Percentiles rank a stretch among this genome's conserved stretches.
phyloP scores from a whole-genome alignment of 2,888 invertebrate genomes.

The Apodemia mormo region DNA sequence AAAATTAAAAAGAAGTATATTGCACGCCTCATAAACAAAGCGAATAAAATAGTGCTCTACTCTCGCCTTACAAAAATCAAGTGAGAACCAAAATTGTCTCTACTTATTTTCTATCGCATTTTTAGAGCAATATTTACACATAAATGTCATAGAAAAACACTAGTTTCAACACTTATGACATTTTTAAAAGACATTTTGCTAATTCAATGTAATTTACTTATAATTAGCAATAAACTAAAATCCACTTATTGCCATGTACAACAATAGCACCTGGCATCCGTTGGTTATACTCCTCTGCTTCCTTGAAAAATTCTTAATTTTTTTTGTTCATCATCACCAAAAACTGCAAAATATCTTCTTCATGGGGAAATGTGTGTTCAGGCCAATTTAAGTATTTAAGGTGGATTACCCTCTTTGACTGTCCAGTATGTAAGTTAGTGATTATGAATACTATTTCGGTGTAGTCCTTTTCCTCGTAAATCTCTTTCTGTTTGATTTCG shows the following conservation, averaged over 20 bases:
- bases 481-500: background rate
- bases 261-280: background rate
- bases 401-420: background rate
- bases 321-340: background rate
- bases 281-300: background rate
- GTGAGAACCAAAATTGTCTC: too few species aligned
- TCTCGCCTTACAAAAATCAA: too few species aligned
- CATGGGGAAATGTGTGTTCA: background rate
- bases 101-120: too few species aligned
- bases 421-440: background rate
- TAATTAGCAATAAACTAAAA: constrained; percentile 24
- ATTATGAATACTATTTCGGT: background rate
- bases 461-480: background rate
- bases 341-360: background rate
- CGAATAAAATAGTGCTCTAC: too few species aligned
- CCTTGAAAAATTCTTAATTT: background rate
- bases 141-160: constrained; percentile 20
- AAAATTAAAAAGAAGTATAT: background rate
- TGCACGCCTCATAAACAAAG: too few species aligned
- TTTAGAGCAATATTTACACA: constrained; percentile 23
- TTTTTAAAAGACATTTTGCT: constrained; percentile 21
- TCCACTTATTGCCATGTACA: constrained; percentile 5
- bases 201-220: constrained; percentile 24
- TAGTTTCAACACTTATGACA: constrained; percentile 19
- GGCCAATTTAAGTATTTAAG: background rate